Base-by-base conservation (phyloP, 1,140 invertebrate species). In the Alviniconcha marisindica region DNA sequence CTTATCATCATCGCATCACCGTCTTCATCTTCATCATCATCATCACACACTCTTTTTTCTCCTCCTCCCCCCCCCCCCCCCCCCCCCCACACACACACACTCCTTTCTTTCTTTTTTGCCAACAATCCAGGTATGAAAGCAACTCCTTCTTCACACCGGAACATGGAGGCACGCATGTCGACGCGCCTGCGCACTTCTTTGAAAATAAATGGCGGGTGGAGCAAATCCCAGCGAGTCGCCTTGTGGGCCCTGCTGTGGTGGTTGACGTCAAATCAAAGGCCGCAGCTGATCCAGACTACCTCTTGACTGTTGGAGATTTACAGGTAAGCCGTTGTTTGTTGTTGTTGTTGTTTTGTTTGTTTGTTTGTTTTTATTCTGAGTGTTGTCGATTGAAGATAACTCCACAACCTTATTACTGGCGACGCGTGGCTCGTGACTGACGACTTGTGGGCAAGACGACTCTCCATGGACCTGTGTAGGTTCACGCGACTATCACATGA, bases 121-220 rank as follows among this genome's bases (percentile, higher is more conserved):
- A n/a, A 21, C 12, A 73, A 73, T 33, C 14, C 24, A 84, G 83
- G 83, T 81, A 81, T 42, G 83, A 84, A 40, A 78, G 66, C 63
- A 84, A 84, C 73, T 77, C 44, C 21, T 84, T 84, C 74, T n/a
- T 36, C 33, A 82, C 83, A 3, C 48, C 83, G 12, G 83, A 84
- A 51, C 83, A 84, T 28, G 73, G 31, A 4, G 83, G 83, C 14
- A 84, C 83, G 12, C 83, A 84, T 66, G 31, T 84, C 10, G 87
- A 88, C 73, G 74, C 87, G n/a, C 87, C 87, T 36, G 77, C 83
- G 4, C 87, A 88, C 71, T 88, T 88, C 56, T 44, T 31, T 38
- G n/a, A 84, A 66, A 73, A 66, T 4, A 18, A 33, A 28, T 86
- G 84, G 86, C 56, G 83, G 18, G 66, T 74, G 28, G 83, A 87